These are phyloP conservation scores for Propithecus coquereli DNA, from an alignment of 2,113 vertebrate species.

Conservation along the genomic window DNA sequence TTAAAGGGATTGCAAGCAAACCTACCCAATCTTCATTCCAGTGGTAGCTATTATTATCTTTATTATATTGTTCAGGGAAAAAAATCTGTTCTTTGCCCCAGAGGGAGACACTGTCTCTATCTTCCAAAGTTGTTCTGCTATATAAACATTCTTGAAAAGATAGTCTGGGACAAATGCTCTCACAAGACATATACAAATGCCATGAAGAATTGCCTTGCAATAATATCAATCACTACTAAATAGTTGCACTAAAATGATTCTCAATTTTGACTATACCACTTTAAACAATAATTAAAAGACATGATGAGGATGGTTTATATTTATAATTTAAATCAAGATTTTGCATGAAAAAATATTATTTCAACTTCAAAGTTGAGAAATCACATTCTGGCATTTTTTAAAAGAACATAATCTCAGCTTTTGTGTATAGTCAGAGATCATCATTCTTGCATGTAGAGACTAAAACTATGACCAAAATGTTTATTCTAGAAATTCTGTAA, in stretches of 20 bases:
- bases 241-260: background rate
- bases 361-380: background rate
- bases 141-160: background rate
- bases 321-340: constrained; percentile 50
- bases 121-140: background rate
- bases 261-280: background rate
- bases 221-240: background rate
- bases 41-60: background rate
- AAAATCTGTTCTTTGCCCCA: background rate
- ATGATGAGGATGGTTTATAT: constrained; percentile 3
- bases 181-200: background rate
- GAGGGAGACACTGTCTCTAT: background rate
- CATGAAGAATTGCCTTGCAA: background rate
- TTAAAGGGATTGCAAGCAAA: background rate
- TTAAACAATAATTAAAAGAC: background rate
- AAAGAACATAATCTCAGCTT: background rate
- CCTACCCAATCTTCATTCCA: background rate
- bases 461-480: background rate
- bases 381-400: background rate
- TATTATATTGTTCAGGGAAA: background rate
- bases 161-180: background rate
- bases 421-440: background rate
- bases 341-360: constrained; percentile 6
- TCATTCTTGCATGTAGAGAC: background rate
- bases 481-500: background rate